phyloP scores from a whole-genome alignment of 2,113 vertebrate genomes.

The Plecturocebus donacophilus region DNA sequence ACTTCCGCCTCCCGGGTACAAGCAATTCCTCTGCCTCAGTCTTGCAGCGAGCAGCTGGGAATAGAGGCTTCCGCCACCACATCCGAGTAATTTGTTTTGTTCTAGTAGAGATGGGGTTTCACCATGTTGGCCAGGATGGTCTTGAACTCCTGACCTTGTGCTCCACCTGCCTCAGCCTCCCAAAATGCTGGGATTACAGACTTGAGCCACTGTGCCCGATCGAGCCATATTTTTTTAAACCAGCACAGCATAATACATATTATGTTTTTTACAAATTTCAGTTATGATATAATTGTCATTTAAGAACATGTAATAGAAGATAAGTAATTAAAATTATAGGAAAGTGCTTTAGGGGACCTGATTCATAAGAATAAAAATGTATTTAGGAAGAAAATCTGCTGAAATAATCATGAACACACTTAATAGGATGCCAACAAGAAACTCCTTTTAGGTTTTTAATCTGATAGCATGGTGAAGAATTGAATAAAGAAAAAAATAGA shows the following conservation, averaged over 20 bases:
- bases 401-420: neutral
- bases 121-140: no score
- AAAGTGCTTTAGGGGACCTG: neutral
- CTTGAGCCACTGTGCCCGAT: rapidly evolving
- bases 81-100: no score
- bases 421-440: neutral
- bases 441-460: neutral
- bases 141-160: no score
- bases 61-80: no score
- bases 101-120: no score
- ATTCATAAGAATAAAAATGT: neutral
- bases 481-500: neutral
- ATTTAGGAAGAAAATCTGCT: neutral
- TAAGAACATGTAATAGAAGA: neutral
- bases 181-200: no score
- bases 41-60: no score
- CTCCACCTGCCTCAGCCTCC: no score
- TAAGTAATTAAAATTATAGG: neutral
- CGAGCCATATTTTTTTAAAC: neutral
- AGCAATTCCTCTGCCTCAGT: no score
- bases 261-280: neutral
- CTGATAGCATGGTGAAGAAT: neutral
- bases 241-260: neutral
- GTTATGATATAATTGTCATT: neutral
- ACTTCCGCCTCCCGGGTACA: no score